Conservation (phyloP, 2,113 vertebrate species). For the Labeo rohita region DNA sequence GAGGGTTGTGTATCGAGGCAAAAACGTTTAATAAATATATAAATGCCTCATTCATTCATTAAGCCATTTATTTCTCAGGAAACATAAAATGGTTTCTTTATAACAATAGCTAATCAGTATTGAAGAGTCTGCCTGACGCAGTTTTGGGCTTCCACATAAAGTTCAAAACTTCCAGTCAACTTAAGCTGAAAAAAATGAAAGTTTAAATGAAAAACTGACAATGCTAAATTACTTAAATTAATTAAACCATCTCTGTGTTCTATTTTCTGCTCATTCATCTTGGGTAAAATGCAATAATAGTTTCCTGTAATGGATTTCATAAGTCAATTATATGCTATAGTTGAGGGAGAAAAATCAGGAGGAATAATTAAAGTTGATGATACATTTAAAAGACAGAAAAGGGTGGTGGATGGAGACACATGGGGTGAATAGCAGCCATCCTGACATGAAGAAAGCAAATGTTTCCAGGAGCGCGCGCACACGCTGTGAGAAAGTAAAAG, state of each 20-base stretch:
- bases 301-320: conserved; percentile 10
- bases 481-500: conserved; percentile 11
- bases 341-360: conserved; percentile 12
- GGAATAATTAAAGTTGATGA: conserved; percentile 24
- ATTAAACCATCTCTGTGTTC: conserved; percentile 8
- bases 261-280: not conserved
- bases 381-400: conserved; percentile 10
- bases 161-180: not conserved
- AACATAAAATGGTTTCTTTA: not conserved
- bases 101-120: not conserved
- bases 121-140: not conserved
- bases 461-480: not conserved
- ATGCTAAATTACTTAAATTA: not conserved
- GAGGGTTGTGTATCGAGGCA: not conserved
- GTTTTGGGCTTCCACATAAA: not conserved
- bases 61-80: not conserved
- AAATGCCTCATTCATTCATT: not conserved
- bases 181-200: not conserved
- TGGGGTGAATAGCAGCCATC: not conserved
- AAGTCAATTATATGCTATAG: conserved; percentile 12
- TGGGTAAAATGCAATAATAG: not conserved
- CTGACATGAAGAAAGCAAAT: conserved; percentile 6
- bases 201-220: not conserved
- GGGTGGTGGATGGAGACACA: conserved; percentile 10
- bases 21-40: not conserved